A percentile compares a stretch with the other conserved stretches of the same genome.
These are phyloP conservation scores for Malthinus flaveolus DNA, from an alignment of 2,888 invertebrate genomes.

Conservation along the genomic window DNA sequence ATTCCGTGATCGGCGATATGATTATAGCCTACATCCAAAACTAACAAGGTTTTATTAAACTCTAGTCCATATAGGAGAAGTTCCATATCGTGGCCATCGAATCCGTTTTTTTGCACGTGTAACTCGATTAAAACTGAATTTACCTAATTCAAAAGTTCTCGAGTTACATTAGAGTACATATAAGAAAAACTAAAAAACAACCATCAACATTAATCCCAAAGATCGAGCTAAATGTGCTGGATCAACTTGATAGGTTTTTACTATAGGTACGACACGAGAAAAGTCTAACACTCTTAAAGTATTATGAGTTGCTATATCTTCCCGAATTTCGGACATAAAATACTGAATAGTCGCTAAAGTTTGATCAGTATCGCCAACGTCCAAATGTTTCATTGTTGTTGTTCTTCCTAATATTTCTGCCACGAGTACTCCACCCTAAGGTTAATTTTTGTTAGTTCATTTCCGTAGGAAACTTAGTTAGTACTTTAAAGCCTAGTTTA, in stretches of 20 bases:
- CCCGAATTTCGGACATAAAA: conserved; percentile 42
- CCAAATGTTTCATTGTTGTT: conserved; percentile 55
- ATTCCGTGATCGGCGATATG: conserved; percentile 64
- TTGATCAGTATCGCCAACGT: conserved; percentile 63
- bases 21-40: conserved; percentile 64
- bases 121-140: conserved; percentile 58
- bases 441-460: neutral
- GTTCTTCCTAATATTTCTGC: conserved; percentile 57
- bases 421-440: conserved; percentile 58
- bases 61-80: conserved; percentile 58
- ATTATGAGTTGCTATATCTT: conserved; percentile 39
- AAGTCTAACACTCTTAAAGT: conserved; percentile 47
- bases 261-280: conserved; percentile 46
- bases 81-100: conserved; percentile 64
- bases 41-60: conserved; percentile 57
- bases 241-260: conserved; percentile 41
- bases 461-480: neutral
- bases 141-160: conserved; percentile 37
- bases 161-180: neutral
- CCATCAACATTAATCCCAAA: conserved; percentile 49
- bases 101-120: conserved; percentile 63
- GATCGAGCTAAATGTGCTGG: conserved; percentile 43
- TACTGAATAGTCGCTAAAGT: conserved; percentile 57
- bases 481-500: conserved; percentile 58
- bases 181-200: conserved; percentile 17